Evolutionary conservation across 2,797 vertebrate genomes (phyloP).

Genomic region (Gadopsis marmoratus): DNA sequence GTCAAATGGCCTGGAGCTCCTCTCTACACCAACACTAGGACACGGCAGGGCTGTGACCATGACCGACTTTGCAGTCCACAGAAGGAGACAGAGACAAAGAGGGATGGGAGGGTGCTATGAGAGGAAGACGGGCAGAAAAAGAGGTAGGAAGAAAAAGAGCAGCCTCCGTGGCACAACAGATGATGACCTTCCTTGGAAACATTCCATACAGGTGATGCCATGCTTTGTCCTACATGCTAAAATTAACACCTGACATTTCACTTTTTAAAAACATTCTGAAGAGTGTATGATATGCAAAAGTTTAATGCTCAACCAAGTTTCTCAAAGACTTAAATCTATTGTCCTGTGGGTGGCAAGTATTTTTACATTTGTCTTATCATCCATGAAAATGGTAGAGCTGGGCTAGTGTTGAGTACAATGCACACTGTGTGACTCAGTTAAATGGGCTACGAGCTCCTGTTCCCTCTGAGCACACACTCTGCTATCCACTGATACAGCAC

Average conservation of each 20-base stretch:
- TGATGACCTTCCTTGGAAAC: slow-evolving; percentile 80
- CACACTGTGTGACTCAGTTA: slow-evolving; percentile 72
- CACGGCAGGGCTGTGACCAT: slow-evolving; percentile 81
- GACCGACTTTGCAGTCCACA: slow-evolving; percentile 83
- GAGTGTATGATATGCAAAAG: slow-evolving; percentile 50
- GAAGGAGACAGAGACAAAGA: slow-evolving; percentile 79
- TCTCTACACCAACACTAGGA: slow-evolving; percentile 68
- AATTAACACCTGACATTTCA: slow-evolving; percentile 67
- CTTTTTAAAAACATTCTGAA: slow-evolving; percentile 54
- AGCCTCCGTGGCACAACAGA: slow-evolving; percentile 63
- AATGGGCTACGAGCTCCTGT: slow-evolving; percentile 66
- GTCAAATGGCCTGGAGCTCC: slow-evolving; percentile 78
- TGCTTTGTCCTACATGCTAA: slow-evolving; percentile 82
- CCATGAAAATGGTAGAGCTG: slow-evolving; percentile 62
- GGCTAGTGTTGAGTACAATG: slow-evolving; percentile 71
- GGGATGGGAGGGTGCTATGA: slow-evolving; percentile 65
- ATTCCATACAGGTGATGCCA: slow-evolving; percentile 72
- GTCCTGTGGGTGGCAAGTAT: slow-evolving; percentile 59
- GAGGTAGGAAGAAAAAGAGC: slow-evolving; percentile 62
- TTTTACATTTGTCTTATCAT: slow-evolving; percentile 75
- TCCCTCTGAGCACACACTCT: slow-evolving; percentile 73
- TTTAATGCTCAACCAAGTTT: slow-evolving; percentile 62
- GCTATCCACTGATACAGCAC: slow-evolving; percentile 73
- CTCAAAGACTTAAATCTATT: slow-evolving; percentile 58
- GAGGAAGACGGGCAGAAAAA: slow-evolving; percentile 65